phyloP scores from a whole-genome alignment of 2,797 vertebrate genomes.

The Phylloscopus collybita region DNA sequence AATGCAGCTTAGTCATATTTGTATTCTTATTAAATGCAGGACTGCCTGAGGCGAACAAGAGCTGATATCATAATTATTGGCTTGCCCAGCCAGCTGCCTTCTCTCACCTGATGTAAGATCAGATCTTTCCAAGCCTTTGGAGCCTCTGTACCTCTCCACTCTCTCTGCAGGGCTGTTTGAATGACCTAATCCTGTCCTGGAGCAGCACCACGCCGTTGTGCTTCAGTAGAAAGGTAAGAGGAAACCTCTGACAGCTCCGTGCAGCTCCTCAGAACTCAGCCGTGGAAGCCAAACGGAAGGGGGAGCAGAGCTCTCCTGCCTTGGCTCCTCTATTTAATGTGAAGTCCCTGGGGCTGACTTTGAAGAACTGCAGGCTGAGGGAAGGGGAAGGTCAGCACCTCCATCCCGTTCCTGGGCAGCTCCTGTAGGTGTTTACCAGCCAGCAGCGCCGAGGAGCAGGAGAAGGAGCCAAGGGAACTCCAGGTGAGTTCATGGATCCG shows the following conservation, averaged over 20 bases:
- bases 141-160: conserved; percentile 74
- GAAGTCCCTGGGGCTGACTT: conserved; percentile 51
- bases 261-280: conserved; percentile 70
- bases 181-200: conserved; percentile 74
- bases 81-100: conserved; percentile 82
- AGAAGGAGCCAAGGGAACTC: background rate
- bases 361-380: conserved; percentile 51
- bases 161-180: conserved; percentile 62
- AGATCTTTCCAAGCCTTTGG: conserved; percentile 83
- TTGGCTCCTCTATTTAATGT: conserved; percentile 71
- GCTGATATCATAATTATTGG: conserved; percentile 85
- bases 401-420: conserved; percentile 13
- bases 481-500: conserved; percentile 29
- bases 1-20: conserved; percentile 80
- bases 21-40: conserved; percentile 78
- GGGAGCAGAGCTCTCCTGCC: conserved; percentile 58
- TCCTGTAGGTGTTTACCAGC: conserved; percentile 10
- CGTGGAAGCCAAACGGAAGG: conserved; percentile 76
- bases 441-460: background rate
- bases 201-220: conserved; percentile 79
- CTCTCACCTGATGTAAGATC: conserved; percentile 82
- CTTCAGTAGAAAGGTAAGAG: conserved; percentile 88
- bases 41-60: conserved; percentile 79
- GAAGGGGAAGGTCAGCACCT: conserved; percentile 57
- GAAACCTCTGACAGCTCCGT: conserved; percentile 75